Percentiles rank a stretch among this genome's conserved stretches.
Evolutionary conservation across 2,113 vertebrate species (phyloP).

Genomic region (Phylloscopus whistleri): DNA sequence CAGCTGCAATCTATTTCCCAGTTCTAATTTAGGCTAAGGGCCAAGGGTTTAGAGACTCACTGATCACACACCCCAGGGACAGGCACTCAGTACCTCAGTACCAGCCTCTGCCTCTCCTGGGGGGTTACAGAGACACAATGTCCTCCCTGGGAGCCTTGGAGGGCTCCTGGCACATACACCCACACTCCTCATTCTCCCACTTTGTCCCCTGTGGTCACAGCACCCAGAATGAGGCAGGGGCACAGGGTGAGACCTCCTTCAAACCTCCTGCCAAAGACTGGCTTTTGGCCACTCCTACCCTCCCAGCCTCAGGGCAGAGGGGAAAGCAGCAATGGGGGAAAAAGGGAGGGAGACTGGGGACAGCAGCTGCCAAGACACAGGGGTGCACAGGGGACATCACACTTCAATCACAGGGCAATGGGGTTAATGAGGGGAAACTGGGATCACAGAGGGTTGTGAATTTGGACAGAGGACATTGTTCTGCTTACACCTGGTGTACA

Average conservation of each 20-base stretch:
- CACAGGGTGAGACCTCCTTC: background rate
- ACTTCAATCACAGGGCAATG: accelerated
- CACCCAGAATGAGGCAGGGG: accelerated
- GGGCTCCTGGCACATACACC: background rate
- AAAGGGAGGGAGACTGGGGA: background rate
- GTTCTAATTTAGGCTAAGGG: background rate
- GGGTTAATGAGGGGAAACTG: background rate
- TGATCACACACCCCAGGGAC: accelerated
- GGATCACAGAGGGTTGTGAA: background rate
- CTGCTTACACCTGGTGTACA: background rate
- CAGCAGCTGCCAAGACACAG: background rate
- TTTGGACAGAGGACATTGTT: background rate
- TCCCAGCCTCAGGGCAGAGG: background rate
- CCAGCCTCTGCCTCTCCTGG: background rate
- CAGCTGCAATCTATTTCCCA: background rate
- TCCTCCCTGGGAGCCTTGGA: accelerated
- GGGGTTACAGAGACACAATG: background rate
- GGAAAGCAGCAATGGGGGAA: background rate
- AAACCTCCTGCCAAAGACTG: background rate
- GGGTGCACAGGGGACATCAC: background rate
- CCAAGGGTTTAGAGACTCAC: background rate
- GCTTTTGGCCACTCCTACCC: background rate
- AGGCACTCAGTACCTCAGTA: background rate
- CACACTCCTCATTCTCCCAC: background rate
- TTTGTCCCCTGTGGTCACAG: accelerated